A percentile compares a stretch with the other conserved stretches of the same genome.
These are phyloP conservation scores for Tanaodytes sp. DNA, from an alignment of 2,888 invertebrate genomes.

Conservation along the genomic window DNA sequence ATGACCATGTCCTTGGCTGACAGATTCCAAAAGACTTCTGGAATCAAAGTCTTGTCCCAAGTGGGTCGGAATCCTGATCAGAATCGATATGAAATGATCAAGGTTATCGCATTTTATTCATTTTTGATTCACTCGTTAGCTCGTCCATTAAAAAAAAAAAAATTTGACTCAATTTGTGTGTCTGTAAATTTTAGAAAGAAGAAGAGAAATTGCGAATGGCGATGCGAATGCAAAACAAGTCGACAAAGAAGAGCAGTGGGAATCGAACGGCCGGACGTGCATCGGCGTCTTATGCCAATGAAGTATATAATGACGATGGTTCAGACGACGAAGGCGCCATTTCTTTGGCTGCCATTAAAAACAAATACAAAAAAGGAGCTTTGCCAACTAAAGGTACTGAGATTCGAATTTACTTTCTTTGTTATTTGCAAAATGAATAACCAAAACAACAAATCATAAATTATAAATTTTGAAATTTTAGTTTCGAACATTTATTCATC, in stretches of 20 bases:
- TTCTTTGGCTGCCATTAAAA: slow-evolving; percentile 94
- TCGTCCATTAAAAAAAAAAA: background rate
- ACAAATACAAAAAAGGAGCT: slow-evolving; percentile 84
- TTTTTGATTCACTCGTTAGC: background rate
- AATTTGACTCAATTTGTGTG: too few species aligned
- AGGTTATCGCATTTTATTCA: slow-evolving; percentile 75
- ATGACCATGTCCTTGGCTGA: slow-evolving; percentile 98
- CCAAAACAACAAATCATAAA: too few species aligned
- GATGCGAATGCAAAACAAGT: slow-evolving; percentile 81
- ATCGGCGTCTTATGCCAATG: slow-evolving; percentile 74
- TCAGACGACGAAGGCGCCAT: slow-evolving; percentile 96
- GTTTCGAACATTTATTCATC: slow-evolving; percentile 88
- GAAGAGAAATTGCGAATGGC: slow-evolving; percentile 95
- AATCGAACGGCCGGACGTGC: slow-evolving; percentile 72
- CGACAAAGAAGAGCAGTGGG: slow-evolving; percentile 74
- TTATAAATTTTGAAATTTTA: slow-evolving; percentile 12
- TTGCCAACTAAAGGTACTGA: slow-evolving; percentile 72
- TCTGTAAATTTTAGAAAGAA: slow-evolving; percentile 86
- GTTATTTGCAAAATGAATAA: too few species aligned
- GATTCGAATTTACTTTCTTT: too few species aligned
- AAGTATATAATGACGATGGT: slow-evolving; percentile 81
- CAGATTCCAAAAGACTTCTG: slow-evolving; percentile 91
- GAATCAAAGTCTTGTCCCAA: slow-evolving; percentile 96
- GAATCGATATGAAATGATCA: slow-evolving; percentile 90
- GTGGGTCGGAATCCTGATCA: slow-evolving; percentile 96